Conservation (phyloP, 1,140 invertebrate genomes). For the Reticulitermes speratus region DNA sequence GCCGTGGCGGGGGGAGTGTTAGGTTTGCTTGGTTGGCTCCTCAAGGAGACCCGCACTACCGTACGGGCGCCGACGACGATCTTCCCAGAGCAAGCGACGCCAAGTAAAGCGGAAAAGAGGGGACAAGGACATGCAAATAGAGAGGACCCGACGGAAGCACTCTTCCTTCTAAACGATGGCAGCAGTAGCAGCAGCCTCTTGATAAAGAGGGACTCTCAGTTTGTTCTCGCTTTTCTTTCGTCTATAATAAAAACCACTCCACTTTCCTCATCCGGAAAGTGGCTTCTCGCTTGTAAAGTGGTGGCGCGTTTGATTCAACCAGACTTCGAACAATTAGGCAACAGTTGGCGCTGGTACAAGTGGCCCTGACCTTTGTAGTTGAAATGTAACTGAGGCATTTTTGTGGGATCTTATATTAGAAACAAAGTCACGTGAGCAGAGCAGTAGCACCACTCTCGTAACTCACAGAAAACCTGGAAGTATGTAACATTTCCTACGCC, state of each 20-base stretch:
- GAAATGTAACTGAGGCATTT: neutral
- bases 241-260: neutral
- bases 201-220: neutral
- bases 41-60: neutral
- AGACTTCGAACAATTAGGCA: neutral
- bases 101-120: conserved; percentile 2
- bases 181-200: neutral
- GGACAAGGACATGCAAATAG: neutral
- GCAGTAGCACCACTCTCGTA: too few relatives aligned
- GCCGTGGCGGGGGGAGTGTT: neutral
- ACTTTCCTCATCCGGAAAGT: neutral
- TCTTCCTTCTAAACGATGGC: neutral
- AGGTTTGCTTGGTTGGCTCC: conserved; percentile 8
- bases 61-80: neutral
- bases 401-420: neutral
- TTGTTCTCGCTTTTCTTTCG: neutral
- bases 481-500: too few relatives aligned
- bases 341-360: neutral
- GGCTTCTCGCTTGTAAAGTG: conserved; percentile 9
- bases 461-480: too few relatives aligned
- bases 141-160: neutral
- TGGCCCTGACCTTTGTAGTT: neutral
- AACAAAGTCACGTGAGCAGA: neutral
- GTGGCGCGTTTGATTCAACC: neutral
- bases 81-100: neutral